These are phyloP conservation scores for Dicranocentrus wangi DNA, from an alignment of 2,888 invertebrate genomes.

Conservation along the genomic window DNA sequence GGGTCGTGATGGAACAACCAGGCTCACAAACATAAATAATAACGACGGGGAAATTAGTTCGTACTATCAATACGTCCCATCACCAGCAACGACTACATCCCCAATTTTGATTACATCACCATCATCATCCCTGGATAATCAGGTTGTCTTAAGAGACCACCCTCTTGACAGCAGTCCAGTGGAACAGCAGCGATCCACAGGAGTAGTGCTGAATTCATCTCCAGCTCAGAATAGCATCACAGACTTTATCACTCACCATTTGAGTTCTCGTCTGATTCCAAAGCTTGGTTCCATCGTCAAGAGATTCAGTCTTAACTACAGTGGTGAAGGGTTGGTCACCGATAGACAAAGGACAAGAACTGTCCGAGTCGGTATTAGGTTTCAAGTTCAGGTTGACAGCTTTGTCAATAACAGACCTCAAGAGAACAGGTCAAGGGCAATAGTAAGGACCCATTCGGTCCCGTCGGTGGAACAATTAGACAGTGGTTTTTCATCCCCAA, in stretches of 20 bases:
- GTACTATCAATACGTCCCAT: conserved; percentile 32
- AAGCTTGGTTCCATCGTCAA: conserved; percentile 67
- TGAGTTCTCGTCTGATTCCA: conserved; percentile 50
- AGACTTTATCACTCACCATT: conserved; percentile 33
- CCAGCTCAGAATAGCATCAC: conserved; percentile 6
- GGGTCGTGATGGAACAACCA: conserved; percentile 45
- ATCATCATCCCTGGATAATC: not conserved
- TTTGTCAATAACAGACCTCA: conserved; percentile 50
- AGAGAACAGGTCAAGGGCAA: conserved; percentile 37
- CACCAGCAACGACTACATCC: not conserved
- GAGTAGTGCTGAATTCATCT: not conserved
- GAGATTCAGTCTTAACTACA: conserved; percentile 67
- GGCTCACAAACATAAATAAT: conserved; percentile 34
- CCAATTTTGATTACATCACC: conserved; percentile 1
- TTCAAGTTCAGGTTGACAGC: conserved; percentile 69
- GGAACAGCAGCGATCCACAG: not conserved
- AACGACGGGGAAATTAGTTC: conserved; percentile 25
- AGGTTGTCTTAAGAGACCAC: conserved; percentile 33
- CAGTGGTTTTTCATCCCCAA: conserved; percentile 40
- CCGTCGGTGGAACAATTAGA: conserved; percentile 48
- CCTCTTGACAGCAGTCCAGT: not conserved
- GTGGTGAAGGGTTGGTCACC: conserved; percentile 65
- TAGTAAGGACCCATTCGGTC: conserved; percentile 49
- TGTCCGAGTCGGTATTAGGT: conserved; percentile 66
- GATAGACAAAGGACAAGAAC: conserved; percentile 61